Evolutionary conservation across 2,113 vertebrate genomes (phyloP).

Genomic region (Hydropotes inermis): DNA sequence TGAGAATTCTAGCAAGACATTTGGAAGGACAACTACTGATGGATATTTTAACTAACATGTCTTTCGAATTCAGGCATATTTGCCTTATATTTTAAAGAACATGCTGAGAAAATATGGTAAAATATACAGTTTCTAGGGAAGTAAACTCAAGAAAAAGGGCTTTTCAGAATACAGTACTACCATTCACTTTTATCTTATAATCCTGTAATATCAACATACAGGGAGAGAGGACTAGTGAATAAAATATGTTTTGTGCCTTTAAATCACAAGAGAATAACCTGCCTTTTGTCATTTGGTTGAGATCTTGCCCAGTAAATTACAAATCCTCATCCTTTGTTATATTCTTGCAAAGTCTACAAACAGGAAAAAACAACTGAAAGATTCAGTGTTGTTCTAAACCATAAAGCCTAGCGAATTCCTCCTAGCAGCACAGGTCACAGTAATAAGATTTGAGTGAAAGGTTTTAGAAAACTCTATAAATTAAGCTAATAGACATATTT

Average conservation of each 20-base stretch:
- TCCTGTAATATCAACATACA: background rate
- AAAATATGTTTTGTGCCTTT: background rate
- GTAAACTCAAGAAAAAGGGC: background rate
- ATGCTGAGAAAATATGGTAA: background rate
- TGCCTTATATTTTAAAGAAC: conserved; percentile 1
- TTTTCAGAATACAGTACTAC: background rate
- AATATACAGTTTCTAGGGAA: background rate
- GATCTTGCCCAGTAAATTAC: background rate
- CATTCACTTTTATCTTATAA: background rate
- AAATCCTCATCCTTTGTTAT: background rate
- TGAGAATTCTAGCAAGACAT: conserved; percentile 1
- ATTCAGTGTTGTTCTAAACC: background rate
- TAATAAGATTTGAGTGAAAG: background rate
- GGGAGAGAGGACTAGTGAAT: background rate
- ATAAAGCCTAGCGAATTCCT: background rate
- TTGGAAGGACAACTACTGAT: background rate
- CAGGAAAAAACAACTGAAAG: background rate
- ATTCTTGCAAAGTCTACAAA: background rate
- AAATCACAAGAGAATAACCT: background rate
- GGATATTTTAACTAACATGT: background rate
- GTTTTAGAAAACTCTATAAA: background rate
- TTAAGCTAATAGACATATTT: background rate
- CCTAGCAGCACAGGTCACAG: background rate
- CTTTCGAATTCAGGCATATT: background rate
- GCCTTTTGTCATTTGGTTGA: background rate